These are phyloP conservation scores for Tetramorium alpestre DNA, from an alignment of 1,140 invertebrate genomes.

Conservation along the genomic window DNA sequence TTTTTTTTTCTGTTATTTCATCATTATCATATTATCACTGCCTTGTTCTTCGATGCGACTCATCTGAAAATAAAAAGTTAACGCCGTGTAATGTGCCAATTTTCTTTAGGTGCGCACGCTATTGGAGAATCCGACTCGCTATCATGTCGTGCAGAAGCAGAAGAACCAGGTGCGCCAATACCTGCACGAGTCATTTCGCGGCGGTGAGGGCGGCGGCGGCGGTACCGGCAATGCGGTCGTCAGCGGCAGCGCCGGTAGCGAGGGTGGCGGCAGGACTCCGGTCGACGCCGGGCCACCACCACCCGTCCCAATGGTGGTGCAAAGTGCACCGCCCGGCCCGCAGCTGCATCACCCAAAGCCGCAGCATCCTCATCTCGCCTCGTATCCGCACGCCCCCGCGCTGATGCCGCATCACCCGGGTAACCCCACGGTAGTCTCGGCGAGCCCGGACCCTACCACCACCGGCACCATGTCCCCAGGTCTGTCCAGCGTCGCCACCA, in stretches of 20 bases:
- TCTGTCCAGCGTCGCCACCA: slow-evolving; percentile 90
- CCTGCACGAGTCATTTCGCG: slow-evolving; percentile 91
- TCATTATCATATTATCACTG: too few species aligned
- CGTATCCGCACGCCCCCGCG: slow-evolving; percentile 78
- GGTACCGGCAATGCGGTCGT: slow-evolving; percentile 56
- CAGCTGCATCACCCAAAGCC: slow-evolving; percentile 75
- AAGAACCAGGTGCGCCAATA: slow-evolving; percentile 95
- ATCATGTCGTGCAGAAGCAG: slow-evolving; percentile 96
- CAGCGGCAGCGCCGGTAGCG: slow-evolving; percentile 55
- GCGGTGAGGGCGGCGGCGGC: slow-evolving; percentile 47
- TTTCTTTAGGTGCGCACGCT: slow-evolving; percentile 90
- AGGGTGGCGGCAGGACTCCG: slow-evolving; percentile 66
- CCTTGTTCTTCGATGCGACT: too few species aligned
- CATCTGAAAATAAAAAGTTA: neutral
- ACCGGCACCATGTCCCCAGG: slow-evolving; percentile 89
- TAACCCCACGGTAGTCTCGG: slow-evolving; percentile 78
- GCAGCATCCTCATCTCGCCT: slow-evolving; percentile 82
- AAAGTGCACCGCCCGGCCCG: slow-evolving; percentile 81
- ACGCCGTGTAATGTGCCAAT: neutral
- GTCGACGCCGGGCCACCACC: slow-evolving; percentile 71
- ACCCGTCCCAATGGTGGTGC: slow-evolving; percentile 78
- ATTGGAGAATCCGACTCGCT: slow-evolving; percentile 95
- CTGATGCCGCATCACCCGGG: slow-evolving; percentile 65
- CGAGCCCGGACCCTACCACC: slow-evolving; percentile 86
- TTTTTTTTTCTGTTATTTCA: too few species aligned